Base-by-base conservation (phyloP, 2,113 vertebrate genomes). In the Strigops habroptila region DNA sequence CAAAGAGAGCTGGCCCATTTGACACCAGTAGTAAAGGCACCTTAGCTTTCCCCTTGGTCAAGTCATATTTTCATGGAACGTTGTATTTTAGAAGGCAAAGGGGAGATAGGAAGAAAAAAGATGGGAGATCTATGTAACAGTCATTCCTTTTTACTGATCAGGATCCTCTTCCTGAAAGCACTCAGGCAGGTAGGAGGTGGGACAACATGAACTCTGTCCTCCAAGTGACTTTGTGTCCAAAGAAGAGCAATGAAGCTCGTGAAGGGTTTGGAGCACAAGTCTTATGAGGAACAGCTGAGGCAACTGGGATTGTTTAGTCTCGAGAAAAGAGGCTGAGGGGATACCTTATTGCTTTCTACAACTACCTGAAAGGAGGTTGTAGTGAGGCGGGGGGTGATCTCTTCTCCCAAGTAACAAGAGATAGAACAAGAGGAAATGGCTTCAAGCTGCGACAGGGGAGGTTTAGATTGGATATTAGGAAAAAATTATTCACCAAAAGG, bases 211-310 rank as follows among this genome's bases (percentile, higher is more conserved):
- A 10, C 18, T 35, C 35, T 63, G 37, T 39, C 33, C 18, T 83
- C 25, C 12, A 16, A 31, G 28, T 10, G 12, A 31, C 12, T 23
- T 51, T 0, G 0, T 1, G 1, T 31, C 19, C 37, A 31, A 22
- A 25, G 30, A 43, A 51, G 11, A 4, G 9, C 9, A 53, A 6
- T 0, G 0, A 14, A 43, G 25, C 4, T 48, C 52, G 18, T 3
- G n/a, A 78, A 1, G 17, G 43, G 5, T 3, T 18, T 55, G 3
- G 39, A 62, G 55, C 14, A n/a, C 57, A 59, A 59, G 21, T n/a
- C 57, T n/a, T 59, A n/a, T n/a, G 57, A n/a, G 14, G 21, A 59
- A 21, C 57, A 59, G 57, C 13, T 59, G 14, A 59, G 21, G 28
- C 28, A 65, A 0, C 27, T 65, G 27, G 18, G 5, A 3, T 0